phyloP scores from a whole-genome alignment of 1,140 invertebrate genomes.

The Neelides sp. region DNA sequence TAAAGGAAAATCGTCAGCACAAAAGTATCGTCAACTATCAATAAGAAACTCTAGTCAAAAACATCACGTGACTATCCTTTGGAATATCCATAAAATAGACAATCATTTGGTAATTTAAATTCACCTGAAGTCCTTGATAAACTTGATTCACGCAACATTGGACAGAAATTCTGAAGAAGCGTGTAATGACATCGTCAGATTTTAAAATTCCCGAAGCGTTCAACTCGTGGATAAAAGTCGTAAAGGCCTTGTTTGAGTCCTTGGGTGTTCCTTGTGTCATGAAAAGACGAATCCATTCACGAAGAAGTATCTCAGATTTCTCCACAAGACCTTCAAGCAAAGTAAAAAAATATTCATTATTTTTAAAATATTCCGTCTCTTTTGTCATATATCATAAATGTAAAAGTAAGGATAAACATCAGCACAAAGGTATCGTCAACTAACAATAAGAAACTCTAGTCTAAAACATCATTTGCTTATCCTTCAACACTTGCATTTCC shows the following conservation, averaged over 20 bases:
- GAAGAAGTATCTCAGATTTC: conserved; percentile 83
- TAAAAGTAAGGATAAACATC: no score
- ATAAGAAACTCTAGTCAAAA: conserved; percentile 6
- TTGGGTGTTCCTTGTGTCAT: conserved; percentile 61
- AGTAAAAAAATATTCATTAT: not conserved
- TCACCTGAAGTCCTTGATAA: conserved; percentile 28
- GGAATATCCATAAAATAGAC: no score
- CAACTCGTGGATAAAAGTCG: conserved; percentile 85
- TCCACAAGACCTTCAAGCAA: conserved; percentile 62
- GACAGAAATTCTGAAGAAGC: conserved; percentile 92
- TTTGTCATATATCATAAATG: no score
- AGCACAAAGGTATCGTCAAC: no score
- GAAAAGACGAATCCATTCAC: conserved; percentile 91
- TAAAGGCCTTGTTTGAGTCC: conserved; percentile 88
- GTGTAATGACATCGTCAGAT: conserved; percentile 90
- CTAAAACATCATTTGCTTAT: conserved; percentile 4
- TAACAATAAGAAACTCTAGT: conserved; percentile 6
- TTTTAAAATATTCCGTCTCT: no score
- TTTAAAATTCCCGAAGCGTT: conserved; percentile 92
- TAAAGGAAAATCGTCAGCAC: no score
- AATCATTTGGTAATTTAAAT: not conserved
- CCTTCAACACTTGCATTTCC: no score
- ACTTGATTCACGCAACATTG: conserved; percentile 61
- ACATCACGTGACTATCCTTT: not conserved
- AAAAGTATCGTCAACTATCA: not conserved